A percentile compares a stretch with the other conserved stretches of the same genome.
These are phyloP conservation scores for Sebastes iracundus DNA, from an alignment of 2,797 vertebrate species.

Conservation along the genomic window DNA sequence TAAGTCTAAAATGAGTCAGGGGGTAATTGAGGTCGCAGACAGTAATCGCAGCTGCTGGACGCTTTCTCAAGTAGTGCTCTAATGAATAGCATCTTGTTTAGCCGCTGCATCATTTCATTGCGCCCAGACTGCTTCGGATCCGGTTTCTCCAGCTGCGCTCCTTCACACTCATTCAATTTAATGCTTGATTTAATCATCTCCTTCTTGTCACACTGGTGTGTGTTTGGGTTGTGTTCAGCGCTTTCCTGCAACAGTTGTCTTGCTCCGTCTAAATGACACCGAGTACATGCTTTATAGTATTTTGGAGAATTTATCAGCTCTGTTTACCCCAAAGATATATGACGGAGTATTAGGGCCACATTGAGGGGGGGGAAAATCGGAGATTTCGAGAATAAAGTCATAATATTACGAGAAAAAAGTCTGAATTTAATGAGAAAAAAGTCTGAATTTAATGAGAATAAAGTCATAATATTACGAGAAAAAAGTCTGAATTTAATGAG, in stretches of 20 bases:
- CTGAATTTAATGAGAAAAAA: too few species aligned
- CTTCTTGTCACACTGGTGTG: conserved; percentile 32
- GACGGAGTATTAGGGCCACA: too few species aligned
- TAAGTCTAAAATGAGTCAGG: conserved; percentile 52
- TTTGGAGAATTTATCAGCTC: not conserved
- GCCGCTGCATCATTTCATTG: conserved; percentile 53
- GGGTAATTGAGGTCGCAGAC: conserved; percentile 72
- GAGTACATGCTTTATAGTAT: not conserved
- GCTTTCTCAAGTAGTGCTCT: conserved; percentile 51
- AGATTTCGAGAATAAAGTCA: too few species aligned
- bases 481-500: too few species aligned
- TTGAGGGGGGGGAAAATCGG: rapidly evolving
- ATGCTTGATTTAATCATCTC: conserved; percentile 67
- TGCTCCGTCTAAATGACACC: conserved; percentile 2
- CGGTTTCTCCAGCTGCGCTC: conserved; percentile 69
- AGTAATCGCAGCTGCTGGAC: conserved; percentile 63
- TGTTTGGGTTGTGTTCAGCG: not conserved
- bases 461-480: too few species aligned
- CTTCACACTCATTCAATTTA: conserved; percentile 72
- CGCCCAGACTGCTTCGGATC: conserved; percentile 58
- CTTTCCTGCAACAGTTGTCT: conserved; percentile 47
- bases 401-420: too few species aligned
- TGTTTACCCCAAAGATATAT: not conserved
- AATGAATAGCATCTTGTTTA: conserved; percentile 81
- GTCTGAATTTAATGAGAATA: too few species aligned